These are phyloP conservation scores for Apodemia hepburni DNA, from an alignment of 2,888 invertebrate genomes.

Conservation along the genomic window DNA sequence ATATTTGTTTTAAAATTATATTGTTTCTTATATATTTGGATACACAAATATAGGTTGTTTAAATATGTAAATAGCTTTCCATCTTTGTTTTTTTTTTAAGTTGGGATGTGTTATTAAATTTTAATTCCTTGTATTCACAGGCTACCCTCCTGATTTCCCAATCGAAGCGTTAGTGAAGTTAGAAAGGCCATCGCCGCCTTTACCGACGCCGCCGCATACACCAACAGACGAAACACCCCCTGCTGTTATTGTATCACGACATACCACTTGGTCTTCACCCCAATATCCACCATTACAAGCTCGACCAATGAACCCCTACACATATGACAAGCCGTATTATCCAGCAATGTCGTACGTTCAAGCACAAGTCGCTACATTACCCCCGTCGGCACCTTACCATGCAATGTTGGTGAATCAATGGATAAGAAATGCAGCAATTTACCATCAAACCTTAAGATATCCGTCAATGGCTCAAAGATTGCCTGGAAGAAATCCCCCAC, in stretches of 20 bases:
- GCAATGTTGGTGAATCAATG: constrained; percentile 86
- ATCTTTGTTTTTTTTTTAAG: constrained; percentile 12
- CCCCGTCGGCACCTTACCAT: constrained; percentile 72
- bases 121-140: constrained; percentile 51
- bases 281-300: constrained; percentile 48
- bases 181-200: constrained; percentile 80
- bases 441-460: constrained; percentile 79
- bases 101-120: not conserved
- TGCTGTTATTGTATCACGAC: constrained; percentile 66
- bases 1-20: not conserved
- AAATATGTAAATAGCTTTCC: not conserved
- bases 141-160: constrained; percentile 80
- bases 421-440: constrained; percentile 86
- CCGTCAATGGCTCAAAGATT: constrained; percentile 73
- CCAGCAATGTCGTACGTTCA: constrained; percentile 68
- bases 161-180: constrained; percentile 80
- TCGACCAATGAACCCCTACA: constrained; percentile 61
- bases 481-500: constrained; percentile 75
- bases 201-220: constrained; percentile 87
- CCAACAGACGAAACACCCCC: constrained; percentile 83
- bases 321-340: constrained; percentile 64
- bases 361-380: constrained; percentile 68
- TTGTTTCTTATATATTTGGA: not conserved
- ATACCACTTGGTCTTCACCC: constrained; percentile 57
- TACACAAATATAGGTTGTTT: not conserved